Evolutionary conservation across 2,888 invertebrate genomes (phyloP).

Genomic region (Drosophila nr. perissopoda): DNA sequence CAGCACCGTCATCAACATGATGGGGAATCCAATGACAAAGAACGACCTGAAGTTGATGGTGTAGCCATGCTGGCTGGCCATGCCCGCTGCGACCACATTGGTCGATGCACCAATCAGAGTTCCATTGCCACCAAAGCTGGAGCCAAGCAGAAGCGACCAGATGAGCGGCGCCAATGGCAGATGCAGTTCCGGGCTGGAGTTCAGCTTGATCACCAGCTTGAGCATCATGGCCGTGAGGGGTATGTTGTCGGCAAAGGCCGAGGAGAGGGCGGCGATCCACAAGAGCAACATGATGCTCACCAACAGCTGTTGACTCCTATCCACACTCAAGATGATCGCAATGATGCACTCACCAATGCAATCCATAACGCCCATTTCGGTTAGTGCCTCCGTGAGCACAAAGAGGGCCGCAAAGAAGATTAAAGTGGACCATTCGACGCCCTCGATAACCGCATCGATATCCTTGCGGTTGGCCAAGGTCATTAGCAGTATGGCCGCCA

Average conservation of each 20-base stretch:
- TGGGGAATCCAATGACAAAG: conserved; percentile 92
- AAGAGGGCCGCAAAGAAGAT: conserved; percentile 95
- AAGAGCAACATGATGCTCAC: conserved; percentile 91
- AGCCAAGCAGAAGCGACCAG: conserved; percentile 94
- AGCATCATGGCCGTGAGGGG: conserved; percentile 97
- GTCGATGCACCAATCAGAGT: conserved; percentile 95
- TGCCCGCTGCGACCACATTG: conserved; percentile 95
- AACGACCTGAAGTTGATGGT: conserved; percentile 92
- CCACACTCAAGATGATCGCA: conserved; percentile 87
- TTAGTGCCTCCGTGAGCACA: conserved; percentile 94
- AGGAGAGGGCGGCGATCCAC: conserved; percentile 92
- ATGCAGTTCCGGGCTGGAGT: conserved; percentile 88
- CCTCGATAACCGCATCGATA: conserved; percentile 91
- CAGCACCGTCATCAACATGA: conserved; percentile 89
- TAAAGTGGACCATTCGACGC: conserved; percentile 95
- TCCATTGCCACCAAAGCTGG: conserved; percentile 96
- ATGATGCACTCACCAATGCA: conserved; percentile 91
- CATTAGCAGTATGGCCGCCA: conserved; percentile 91
- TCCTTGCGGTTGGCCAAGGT: conserved; percentile 91
- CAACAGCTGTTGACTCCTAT: conserved; percentile 87
- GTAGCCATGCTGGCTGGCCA: conserved; percentile 96
- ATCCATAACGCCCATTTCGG: conserved; percentile 91
- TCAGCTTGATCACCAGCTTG: conserved; percentile 89
- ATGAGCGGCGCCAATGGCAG: conserved; percentile 92
- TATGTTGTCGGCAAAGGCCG: conserved; percentile 96